A percentile compares a stretch with the other conserved stretches of the same genome.
phyloP scores from a whole-genome alignment of 2,888 invertebrate genomes.

The Gasteruption jaculator region DNA sequence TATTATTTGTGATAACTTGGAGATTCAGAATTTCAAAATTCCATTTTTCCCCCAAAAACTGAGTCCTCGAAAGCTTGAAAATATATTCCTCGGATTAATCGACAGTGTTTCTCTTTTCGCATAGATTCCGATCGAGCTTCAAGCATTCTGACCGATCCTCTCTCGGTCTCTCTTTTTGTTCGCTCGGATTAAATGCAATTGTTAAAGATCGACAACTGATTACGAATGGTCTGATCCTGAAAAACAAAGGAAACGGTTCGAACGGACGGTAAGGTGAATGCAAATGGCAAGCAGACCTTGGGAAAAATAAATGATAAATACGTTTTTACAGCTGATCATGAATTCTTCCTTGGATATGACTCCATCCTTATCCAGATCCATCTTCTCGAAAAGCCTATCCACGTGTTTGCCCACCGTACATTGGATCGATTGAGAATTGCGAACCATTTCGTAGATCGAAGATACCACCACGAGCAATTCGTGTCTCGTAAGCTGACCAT shows the following conservation, averaged over 20 bases:
- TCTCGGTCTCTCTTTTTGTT: too few relatives aligned
- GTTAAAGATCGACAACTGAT: constrained; percentile 36
- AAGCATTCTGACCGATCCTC: too few relatives aligned
- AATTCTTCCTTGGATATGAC: constrained; percentile 42
- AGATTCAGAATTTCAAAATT: too few relatives aligned
- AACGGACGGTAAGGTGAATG: constrained; percentile 8
- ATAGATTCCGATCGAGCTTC: too few relatives aligned
- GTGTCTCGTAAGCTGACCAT: constrained; percentile 40
- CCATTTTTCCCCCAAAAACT: too few relatives aligned
- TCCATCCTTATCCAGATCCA: constrained; percentile 42
- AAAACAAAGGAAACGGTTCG: constrained; percentile 20
- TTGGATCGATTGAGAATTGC: constrained; percentile 28
- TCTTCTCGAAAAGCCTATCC: constrained; percentile 39
- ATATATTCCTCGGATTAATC: too few relatives aligned
- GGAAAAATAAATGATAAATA: constrained; percentile 18
- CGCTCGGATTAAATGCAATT: too few relatives aligned
- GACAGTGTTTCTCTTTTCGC: too few relatives aligned
- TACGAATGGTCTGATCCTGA: constrained; percentile 34
- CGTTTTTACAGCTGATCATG: constrained; percentile 40
- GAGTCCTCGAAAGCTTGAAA: too few relatives aligned
- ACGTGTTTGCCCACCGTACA: constrained; percentile 35
- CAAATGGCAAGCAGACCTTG: neutral
- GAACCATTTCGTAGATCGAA: constrained; percentile 43
- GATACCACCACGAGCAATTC: constrained; percentile 39
- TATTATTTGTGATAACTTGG: too few relatives aligned